phyloP scores from a whole-genome alignment of 30 jellyfish, hydroid and myxozoan species.

The Rhopilema esculentum region DNA sequence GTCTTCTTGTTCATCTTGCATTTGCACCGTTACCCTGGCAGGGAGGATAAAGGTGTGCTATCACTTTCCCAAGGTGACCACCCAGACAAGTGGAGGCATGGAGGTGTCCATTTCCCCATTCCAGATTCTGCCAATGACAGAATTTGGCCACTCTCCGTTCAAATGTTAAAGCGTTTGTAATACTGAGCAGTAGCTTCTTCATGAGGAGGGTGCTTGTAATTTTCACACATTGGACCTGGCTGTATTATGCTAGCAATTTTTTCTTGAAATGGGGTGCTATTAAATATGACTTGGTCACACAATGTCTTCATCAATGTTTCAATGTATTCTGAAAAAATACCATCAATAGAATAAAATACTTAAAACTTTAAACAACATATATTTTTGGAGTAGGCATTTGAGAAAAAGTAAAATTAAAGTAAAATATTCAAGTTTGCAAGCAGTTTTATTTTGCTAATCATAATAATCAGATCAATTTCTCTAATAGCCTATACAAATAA shows the following conservation, averaged over 20 bases:
- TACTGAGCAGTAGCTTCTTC: constrained; percentile 20
- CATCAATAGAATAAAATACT: not conserved
- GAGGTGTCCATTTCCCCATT: not conserved
- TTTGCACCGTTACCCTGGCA: not conserved
- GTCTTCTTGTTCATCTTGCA: not conserved
- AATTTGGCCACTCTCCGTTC: constrained; percentile 1
- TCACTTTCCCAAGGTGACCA: not conserved
- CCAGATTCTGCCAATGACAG: not conserved
- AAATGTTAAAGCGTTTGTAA: not conserved
- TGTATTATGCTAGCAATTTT: not conserved
- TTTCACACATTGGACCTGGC: constrained; percentile 20
- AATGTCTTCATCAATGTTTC: constrained; percentile 20
- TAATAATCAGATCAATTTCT: not conserved
- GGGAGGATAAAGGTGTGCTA: not conserved
- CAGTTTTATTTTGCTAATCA: not conserved
- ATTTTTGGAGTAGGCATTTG: not conserved
- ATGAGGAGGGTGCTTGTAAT: not conserved
- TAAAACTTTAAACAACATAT: not conserved
- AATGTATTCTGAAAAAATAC: constrained; percentile 11
- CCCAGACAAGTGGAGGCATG: constrained; percentile 1
- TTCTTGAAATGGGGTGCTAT: not conserved
- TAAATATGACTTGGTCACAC: constrained; percentile 3
- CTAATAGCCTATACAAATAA: not conserved
- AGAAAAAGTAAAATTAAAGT: not conserved
- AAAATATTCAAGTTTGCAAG: not conserved